Conservation (phyloP, 2,113 vertebrate genomes). For the Prunella fulvescens region DNA sequence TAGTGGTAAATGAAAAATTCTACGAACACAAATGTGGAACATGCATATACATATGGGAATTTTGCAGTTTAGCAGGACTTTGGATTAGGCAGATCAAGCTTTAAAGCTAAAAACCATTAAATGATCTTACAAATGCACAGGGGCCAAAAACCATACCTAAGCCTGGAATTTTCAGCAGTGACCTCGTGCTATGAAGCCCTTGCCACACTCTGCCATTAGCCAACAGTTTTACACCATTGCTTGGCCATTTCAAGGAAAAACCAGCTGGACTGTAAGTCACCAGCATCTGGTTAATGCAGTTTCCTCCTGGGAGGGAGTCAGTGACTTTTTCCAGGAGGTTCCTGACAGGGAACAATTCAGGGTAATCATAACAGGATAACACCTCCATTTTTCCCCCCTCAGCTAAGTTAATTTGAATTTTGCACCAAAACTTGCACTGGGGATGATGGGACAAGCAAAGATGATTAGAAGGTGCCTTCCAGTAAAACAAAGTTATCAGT, state of each 20-base stretch:
- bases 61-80: background rate
- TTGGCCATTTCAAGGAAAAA: background rate
- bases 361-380: background rate
- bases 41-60: accelerated
- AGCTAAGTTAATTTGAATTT: background rate
- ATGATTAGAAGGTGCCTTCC: background rate
- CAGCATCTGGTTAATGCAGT: background rate
- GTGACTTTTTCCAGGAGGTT: background rate
- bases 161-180: background rate
- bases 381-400: accelerated
- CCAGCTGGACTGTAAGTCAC: background rate
- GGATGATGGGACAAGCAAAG: background rate
- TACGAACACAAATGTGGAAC: background rate
- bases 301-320: background rate
- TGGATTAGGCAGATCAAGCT: background rate
- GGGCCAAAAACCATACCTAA: background rate
- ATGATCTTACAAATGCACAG: background rate
- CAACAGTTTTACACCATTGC: background rate
- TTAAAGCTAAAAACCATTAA: background rate
- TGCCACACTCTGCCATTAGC: background rate
- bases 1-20: background rate
- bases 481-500: background rate
- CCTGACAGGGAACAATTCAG: background rate
- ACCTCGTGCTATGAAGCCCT: background rate
- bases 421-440: background rate